Conservation (phyloP, 2,888 invertebrate species). For the Keiferia lycopersicella region DNA sequence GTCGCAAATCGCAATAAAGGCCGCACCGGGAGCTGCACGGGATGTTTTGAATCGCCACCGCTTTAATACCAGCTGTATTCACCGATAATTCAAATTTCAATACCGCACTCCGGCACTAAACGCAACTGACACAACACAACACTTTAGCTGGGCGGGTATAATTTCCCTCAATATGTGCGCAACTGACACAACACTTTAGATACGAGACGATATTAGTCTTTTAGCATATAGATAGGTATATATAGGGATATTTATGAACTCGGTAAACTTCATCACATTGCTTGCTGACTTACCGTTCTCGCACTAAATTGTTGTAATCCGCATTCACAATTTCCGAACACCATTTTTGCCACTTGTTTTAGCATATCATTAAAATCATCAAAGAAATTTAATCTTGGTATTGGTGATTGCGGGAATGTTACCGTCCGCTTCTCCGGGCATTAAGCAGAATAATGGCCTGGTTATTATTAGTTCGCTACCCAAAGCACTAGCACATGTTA, state of each 20-base stretch:
- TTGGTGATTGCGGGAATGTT: conserved; percentile 9
- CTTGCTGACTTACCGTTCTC: no score
- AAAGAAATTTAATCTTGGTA: conserved; percentile 6
- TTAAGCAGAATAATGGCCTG: conserved; percentile 62
- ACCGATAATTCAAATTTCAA: conserved; percentile 73
- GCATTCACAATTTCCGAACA: neutral
- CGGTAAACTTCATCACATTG: no score
- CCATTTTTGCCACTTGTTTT: neutral
- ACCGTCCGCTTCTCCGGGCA: conserved; percentile 51
- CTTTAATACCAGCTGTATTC: conserved; percentile 74
- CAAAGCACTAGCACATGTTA: conserved; percentile 65
- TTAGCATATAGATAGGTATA: no score
- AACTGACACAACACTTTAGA: neutral
- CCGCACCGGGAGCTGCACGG: conserved; percentile 65
- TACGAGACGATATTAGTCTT: neutral
- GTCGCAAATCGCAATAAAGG: conserved; percentile 62
- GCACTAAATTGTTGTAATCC: no score
- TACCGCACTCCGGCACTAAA: conserved; percentile 51
- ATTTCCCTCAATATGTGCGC: neutral
- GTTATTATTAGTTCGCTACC: conserved; percentile 71
- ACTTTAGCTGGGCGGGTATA: conserved; percentile 30
- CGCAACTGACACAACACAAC: conserved; percentile 51
- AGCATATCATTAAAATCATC: conserved; percentile 8
- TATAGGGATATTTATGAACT: no score
- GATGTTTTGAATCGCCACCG: conserved; percentile 78